phyloP scores from a whole-genome alignment of 2,113 vertebrate species.

The Chionodraco myersi region DNA sequence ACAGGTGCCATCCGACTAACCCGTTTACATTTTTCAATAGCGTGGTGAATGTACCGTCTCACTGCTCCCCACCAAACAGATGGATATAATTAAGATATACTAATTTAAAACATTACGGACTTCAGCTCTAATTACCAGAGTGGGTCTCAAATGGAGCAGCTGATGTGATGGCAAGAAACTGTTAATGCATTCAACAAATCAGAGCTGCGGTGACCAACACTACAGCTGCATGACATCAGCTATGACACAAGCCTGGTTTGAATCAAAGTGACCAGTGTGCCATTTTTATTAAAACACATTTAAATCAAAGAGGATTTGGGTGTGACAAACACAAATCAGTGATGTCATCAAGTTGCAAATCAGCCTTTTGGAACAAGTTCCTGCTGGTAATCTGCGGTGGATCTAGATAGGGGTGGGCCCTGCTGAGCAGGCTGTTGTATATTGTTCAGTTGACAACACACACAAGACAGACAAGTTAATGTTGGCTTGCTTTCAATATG shows the following conservation, averaged over 20 bases:
- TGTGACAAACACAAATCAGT: slow-evolving; percentile 39
- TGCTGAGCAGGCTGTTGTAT: slow-evolving; percentile 42
- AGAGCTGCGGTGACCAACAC: slow-evolving; percentile 3
- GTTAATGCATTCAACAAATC: not conserved
- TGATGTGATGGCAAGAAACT: not conserved
- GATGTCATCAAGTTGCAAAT: slow-evolving; percentile 51
- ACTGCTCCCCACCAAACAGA: not conserved
- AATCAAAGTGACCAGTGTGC: not conserved
- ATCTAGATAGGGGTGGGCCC: slow-evolving; percentile 27
- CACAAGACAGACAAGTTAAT: slow-evolving; percentile 31
- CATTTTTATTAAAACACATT: not conserved
- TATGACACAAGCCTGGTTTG: slow-evolving; percentile 10
- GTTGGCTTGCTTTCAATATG: slow-evolving; percentile 53
- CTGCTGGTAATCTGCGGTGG: slow-evolving; percentile 15
- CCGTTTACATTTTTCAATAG: not conserved
- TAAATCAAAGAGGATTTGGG: slow-evolving; percentile 25
- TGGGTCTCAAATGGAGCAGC: slow-evolving; percentile 11
- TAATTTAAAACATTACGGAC: slow-evolving; percentile 8
- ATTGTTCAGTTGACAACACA: slow-evolving; percentile 39
- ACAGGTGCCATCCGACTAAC: slow-evolving; percentile 16
- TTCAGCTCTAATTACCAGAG: slow-evolving; percentile 1
- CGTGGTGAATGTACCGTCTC: not conserved
- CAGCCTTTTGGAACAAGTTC: slow-evolving; percentile 12
- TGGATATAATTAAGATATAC: slow-evolving; percentile 11
- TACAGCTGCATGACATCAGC: slow-evolving; percentile 23